phyloP scores from a whole-genome alignment of 64 coral and sea anemone genomes.

The Stichodactyla mertensii region DNA sequence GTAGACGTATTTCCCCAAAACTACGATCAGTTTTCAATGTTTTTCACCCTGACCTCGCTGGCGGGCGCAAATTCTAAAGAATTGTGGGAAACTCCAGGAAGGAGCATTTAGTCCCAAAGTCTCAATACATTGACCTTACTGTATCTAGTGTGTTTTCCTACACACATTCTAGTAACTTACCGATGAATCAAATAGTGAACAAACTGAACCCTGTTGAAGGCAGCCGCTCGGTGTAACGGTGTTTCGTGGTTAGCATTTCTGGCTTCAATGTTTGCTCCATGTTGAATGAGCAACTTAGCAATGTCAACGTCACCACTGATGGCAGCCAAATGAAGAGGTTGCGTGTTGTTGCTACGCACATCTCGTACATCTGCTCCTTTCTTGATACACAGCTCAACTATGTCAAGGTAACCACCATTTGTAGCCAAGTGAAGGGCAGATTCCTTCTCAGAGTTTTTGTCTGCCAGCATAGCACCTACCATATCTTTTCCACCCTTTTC shows the following conservation, averaged over 20 bases:
- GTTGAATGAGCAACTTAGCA: slow-evolving; percentile 62
- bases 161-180: slow-evolving; percentile 33
- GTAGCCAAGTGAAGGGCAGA: slow-evolving; percentile 79
- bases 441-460: slow-evolving; percentile 61
- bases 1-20: no score
- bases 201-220: slow-evolving; percentile 54
- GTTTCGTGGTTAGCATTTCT: slow-evolving; percentile 88
- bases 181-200: slow-evolving; percentile 63
- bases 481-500: slow-evolving; percentile 31
- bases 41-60: no score
- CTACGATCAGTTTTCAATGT: no score
- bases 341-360: slow-evolving; percentile 66
- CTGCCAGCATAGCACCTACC: slow-evolving; percentile 43
- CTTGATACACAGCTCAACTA: slow-evolving; percentile 56
- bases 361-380: slow-evolving; percentile 84
- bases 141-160: no score
- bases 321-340: slow-evolving; percentile 85
- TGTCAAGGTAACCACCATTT: slow-evolving; percentile 60
- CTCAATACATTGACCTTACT: no score
- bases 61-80: no score
- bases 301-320: slow-evolving; percentile 66
- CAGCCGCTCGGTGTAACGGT: slow-evolving; percentile 83
- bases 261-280: slow-evolving; percentile 83
- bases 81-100: no score
- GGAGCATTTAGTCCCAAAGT: no score